phyloP scores from a whole-genome alignment of 2,888 invertebrate species.

The Leptinotarsa haldemani region DNA sequence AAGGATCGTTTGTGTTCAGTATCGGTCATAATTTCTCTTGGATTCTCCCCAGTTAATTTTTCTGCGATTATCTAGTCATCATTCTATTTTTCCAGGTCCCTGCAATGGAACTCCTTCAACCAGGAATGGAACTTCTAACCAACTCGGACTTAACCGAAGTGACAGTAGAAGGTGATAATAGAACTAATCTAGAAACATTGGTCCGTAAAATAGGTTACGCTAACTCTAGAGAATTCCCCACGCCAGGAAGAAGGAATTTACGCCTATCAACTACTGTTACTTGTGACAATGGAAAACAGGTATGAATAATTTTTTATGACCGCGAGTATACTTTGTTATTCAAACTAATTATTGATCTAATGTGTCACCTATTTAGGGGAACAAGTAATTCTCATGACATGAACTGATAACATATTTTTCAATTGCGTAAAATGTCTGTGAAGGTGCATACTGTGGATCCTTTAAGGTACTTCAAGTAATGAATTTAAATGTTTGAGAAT shows the following conservation, averaged over 20 bases:
- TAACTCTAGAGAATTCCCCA: constrained; percentile 91
- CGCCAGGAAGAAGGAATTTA: constrained; percentile 92
- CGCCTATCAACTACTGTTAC: constrained; percentile 82
- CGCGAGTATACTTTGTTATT: no score
- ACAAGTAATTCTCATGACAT: not conserved
- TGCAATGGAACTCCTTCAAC: constrained; percentile 78
- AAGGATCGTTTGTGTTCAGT: not conserved
- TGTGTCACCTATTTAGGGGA: not conserved
- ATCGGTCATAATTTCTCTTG: no score
- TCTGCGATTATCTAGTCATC: not conserved
- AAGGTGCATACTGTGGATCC: no score
- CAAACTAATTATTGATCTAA: not conserved
- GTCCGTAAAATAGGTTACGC: constrained; percentile 90
- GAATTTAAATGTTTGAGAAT: no score
- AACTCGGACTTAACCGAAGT: constrained; percentile 87
- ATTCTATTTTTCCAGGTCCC: constrained; percentile 69
- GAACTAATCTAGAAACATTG: constrained; percentile 88
- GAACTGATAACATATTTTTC: not conserved
- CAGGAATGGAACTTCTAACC: constrained; percentile 81
- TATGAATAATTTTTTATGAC: constrained; percentile 25
- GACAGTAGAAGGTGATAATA: constrained; percentile 91
- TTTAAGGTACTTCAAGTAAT: no score
- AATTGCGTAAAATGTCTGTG: no score
- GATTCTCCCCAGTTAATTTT: not conserved
- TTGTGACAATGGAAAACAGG: constrained; percentile 80